Base-by-base conservation (phyloP, 2,888 invertebrate species). In the Gastrophysa polygoni region DNA sequence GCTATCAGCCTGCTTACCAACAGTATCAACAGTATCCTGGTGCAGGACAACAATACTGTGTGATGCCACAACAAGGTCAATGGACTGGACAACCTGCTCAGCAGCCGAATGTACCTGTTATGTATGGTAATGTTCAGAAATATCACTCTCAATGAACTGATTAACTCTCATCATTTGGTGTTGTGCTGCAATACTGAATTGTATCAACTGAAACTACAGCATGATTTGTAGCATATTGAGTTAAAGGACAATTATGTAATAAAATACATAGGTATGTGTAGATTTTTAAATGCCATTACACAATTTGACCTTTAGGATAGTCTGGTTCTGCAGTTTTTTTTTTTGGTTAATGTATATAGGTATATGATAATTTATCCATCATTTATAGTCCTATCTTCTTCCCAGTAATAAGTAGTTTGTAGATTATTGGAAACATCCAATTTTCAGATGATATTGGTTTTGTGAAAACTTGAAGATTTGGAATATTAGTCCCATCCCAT, bases 81-180 rank as follows among this genome's bases (percentile, higher is more conserved):
- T 81, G 80, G 80, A 66, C 77, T 18, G 78, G 77, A 56, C 80
- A 79, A 55, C 74, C 74, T 14, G 78, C 78, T 51, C 87, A 79
- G 78, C 81, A 76, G 73, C 82, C 80, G 83, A 87, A 81, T 86
- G 77, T 85, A 68, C 81, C 86, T 76, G 84, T 88, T 69, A 88
- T 90, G 89, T 90, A 90, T 77, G 84, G 85, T 78, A 86, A 89
- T 81, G 90, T 92, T 86, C 91, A 90, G 79, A 91, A 93, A 85
- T 93, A 92, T 84, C 92, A 91, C 78, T 88, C 92, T 82, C 93
- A 93, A 90, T 93, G 92, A 89, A 83, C 67, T 63, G 43, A 52
- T 52, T 43, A 38, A 59, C 51, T 63, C 59, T 43, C 11, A 21
- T 61, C 44, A 57, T 47, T 60, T 50, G 56, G 47, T 61, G 55